Percentiles rank a stretch among this genome's conserved stretches.
Evolutionary conservation across 2,888 invertebrate species (phyloP).

Genomic region (Drosophila emarginata): DNA sequence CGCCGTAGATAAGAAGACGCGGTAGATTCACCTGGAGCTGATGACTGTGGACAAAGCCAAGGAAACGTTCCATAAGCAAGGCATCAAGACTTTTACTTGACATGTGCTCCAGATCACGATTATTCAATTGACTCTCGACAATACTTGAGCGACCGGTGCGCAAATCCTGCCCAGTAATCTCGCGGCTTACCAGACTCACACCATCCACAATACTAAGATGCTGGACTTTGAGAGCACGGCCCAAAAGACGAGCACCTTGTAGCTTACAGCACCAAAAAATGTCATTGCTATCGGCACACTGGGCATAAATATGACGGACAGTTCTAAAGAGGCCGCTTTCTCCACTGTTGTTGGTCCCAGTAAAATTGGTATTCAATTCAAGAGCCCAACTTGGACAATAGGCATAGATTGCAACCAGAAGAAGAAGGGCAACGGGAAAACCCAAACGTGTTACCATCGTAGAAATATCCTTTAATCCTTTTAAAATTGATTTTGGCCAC

Average conservation of each 20-base stretch:
- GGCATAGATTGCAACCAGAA: slow-evolving; percentile 49
- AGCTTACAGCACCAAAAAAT: slow-evolving; percentile 88
- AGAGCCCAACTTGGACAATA: slow-evolving; percentile 36
- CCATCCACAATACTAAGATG: slow-evolving; percentile 86
- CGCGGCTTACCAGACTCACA: slow-evolving; percentile 83
- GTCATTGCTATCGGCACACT: slow-evolving; percentile 86
- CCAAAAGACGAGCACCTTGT: slow-evolving; percentile 86
- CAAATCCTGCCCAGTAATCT: slow-evolving; percentile 72
- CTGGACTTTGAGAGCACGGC: slow-evolving; percentile 86
- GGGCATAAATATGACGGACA: slow-evolving; percentile 81
- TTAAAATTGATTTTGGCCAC: slow-evolving; percentile 17
- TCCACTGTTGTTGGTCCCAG: slow-evolving; percentile 19
- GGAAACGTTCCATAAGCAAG: slow-evolving; percentile 84
- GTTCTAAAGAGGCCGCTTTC: slow-evolving; percentile 78
- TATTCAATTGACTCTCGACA: slow-evolving; percentile 83
- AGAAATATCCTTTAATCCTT: slow-evolving; percentile 24
- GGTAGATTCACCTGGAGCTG: slow-evolving; percentile 84
- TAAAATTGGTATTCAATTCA: slow-evolving; percentile 27
- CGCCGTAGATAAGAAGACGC: slow-evolving; percentile 83
- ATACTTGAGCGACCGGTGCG: slow-evolving; percentile 77
- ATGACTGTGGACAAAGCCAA: slow-evolving; percentile 85
- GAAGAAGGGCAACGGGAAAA: slow-evolving; percentile 54
- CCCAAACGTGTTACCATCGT: slow-evolving; percentile 70
- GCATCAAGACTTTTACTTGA: slow-evolving; percentile 86
- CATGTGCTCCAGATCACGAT: slow-evolving; percentile 85